A percentile compares a stretch with the other conserved stretches of the same genome.
These are phyloP conservation scores for Blomia tropicalis DNA, from an alignment of 2,888 invertebrate species.

Conservation along the genomic window DNA sequence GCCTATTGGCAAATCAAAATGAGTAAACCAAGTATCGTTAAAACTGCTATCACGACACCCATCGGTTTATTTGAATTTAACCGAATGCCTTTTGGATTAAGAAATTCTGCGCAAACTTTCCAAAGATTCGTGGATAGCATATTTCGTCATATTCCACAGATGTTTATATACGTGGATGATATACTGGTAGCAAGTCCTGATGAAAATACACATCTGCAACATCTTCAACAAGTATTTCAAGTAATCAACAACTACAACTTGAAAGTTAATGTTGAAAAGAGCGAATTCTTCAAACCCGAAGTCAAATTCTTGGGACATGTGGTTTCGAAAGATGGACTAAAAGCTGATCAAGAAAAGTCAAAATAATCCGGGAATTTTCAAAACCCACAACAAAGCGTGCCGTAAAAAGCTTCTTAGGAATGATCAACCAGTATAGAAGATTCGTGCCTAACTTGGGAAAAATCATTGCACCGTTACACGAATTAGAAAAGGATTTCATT, in stretches of 20 bases:
- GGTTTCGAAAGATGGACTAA: not conserved
- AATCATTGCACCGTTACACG: slow-evolving; percentile 12
- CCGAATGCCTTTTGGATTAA: slow-evolving; percentile 34
- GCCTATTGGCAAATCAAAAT: slow-evolving; percentile 23
- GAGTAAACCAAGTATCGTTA: slow-evolving; percentile 9
- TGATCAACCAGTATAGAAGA: slow-evolving; percentile 26
- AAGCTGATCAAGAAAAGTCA: slow-evolving; percentile 19
- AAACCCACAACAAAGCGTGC: slow-evolving; percentile 21
- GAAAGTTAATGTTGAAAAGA: slow-evolving; percentile 17
- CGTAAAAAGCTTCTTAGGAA: slow-evolving; percentile 24
- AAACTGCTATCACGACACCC: slow-evolving; percentile 21
- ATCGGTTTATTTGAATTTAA: slow-evolving; percentile 35
- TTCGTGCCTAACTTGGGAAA: slow-evolving; percentile 22
- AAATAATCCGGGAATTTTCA: slow-evolving; percentile 25
- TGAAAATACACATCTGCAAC: slow-evolving; percentile 1
- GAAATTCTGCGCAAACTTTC: slow-evolving; percentile 36
- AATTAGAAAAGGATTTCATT: slow-evolving; percentile 3
- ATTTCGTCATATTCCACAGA: too few species aligned
- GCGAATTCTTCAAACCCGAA: slow-evolving; percentile 8
- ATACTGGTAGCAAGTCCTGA: slow-evolving; percentile 17
- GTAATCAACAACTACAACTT: slow-evolving; percentile 18
- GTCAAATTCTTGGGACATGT: slow-evolving; percentile 21
- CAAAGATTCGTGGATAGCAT: slow-evolving; percentile 23
- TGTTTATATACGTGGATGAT: slow-evolving; percentile 26
- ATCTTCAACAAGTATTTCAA: slow-evolving; percentile 14